Evolutionary conservation across 2,797 vertebrate species (phyloP).

Genomic region (Vultur gryphus): DNA sequence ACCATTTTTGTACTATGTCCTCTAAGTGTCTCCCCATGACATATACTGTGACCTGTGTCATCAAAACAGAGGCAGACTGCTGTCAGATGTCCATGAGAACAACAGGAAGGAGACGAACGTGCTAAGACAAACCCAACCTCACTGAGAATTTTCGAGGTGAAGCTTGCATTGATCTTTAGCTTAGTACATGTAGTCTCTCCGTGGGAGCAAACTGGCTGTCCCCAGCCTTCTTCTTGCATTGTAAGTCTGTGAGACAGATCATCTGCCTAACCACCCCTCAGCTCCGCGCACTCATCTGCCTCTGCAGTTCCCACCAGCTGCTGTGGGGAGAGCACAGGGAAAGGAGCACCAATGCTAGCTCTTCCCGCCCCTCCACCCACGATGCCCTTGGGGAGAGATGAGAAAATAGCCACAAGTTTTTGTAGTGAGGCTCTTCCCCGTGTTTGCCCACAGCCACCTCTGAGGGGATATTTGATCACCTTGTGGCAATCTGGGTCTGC

Average conservation of each 20-base stretch:
- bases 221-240: not conserved
- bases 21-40: not conserved
- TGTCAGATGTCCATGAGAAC: constrained; percentile 1
- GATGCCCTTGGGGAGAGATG: not conserved
- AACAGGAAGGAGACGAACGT: not conserved
- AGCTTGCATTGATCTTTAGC: not conserved
- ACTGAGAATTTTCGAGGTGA: not conserved
- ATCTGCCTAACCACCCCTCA: not conserved
- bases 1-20: not conserved
- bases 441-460: not conserved
- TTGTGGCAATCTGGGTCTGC: not conserved
- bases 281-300: not conserved
- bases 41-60: not conserved
- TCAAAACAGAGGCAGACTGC: not conserved
- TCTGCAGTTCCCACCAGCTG: not conserved
- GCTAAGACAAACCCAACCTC: not conserved
- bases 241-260: not conserved
- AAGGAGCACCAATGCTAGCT: not conserved
- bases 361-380: not conserved
- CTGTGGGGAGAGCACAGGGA: not conserved
- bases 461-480: not conserved
- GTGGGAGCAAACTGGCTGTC: not conserved
- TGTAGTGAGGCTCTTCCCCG: not conserved
- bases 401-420: not conserved
- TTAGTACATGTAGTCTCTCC: not conserved